Evolutionary conservation across 2,113 vertebrate species (phyloP).

Genomic region (Sus scrofa): T2T-Sscrofa CM000830.6:122988001-122988500

Average conservation of each 20-base stretch:
- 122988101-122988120: slow-evolving; percentile 47
- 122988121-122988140: slow-evolving; percentile 54
- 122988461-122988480: not conserved
- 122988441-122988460: not conserved
- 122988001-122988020: not conserved
- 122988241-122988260: slow-evolving; percentile 75
- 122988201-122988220: slow-evolving; percentile 76
- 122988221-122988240: slow-evolving; percentile 78
- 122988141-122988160: slow-evolving; percentile 61
- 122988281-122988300: slow-evolving; percentile 52
- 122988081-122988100: not conserved
- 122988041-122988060: not conserved
- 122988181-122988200: slow-evolving; percentile 84
- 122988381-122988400: not conserved
- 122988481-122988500: not conserved
- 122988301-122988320: slow-evolving; percentile 55
- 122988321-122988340: slow-evolving; percentile 66
- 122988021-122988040: slow-evolving; percentile 48
- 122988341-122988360: slow-evolving; percentile 45
- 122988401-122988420: not conserved
- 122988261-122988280: slow-evolving; percentile 71
- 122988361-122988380: not conserved
- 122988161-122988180: slow-evolving; percentile 75
- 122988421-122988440: not conserved
- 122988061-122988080: not conserved